phyloP scores from a whole-genome alignment of 2,888 invertebrate genomes.

The Lycophotia porphyrea region DNA sequence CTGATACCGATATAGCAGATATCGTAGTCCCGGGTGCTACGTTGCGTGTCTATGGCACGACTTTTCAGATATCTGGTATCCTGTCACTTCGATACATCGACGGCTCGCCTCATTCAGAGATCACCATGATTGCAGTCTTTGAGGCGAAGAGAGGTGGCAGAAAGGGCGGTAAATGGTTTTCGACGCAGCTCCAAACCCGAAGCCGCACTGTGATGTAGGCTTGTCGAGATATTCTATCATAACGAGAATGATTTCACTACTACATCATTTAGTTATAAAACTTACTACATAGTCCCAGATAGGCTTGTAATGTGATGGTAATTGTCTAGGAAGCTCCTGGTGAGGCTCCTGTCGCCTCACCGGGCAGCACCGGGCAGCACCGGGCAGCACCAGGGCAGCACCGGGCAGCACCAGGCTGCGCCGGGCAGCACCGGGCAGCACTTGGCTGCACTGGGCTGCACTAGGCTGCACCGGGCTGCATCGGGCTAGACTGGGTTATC shows the following conservation, averaged over 20 bases:
- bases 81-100: too few species aligned
- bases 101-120: neutral
- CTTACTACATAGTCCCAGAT: neutral
- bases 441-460: neutral
- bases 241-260: neutral
- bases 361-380: neutral
- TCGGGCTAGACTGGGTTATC: constrained; percentile 47
- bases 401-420: constrained; percentile 4
- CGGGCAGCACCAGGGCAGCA: constrained; percentile 35
- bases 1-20: neutral
- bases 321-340: neutral
- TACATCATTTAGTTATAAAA: neutral
- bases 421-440: neutral
- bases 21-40: neutral
- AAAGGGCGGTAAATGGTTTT: neutral
- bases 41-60: neutral
- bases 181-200: neutral
- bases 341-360: neutral
- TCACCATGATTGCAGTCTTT: neutral
- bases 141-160: neutral
- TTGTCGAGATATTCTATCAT: neutral
- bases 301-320: neutral
- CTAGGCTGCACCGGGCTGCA: neutral
- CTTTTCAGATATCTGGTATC: neutral
- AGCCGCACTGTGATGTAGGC: neutral